These are phyloP conservation scores for Tyrophagus putrescentiae DNA, from an alignment of 1,140 invertebrate genomes.

Conservation along the genomic window DNA sequence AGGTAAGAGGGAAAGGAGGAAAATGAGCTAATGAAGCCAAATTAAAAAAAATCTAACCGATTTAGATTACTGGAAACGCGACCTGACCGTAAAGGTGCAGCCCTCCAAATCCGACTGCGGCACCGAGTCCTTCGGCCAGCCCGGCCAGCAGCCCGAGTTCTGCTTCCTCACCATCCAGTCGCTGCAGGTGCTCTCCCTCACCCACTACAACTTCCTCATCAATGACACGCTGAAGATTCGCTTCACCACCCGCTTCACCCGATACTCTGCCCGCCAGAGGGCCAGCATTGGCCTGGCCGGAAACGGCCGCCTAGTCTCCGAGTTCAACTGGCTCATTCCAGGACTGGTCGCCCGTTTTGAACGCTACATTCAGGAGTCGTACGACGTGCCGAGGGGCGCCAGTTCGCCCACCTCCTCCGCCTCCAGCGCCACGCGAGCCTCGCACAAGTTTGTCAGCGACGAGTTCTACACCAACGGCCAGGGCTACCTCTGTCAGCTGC, in stretches of 20 bases:
- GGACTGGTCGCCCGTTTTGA: conserved; percentile 24
- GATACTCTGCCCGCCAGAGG: not conserved
- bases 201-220: conserved; percentile 19
- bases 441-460: conserved; percentile 20
- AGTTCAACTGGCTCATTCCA: conserved; percentile 25
- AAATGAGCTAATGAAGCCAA: not conserved
- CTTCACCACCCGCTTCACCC: conserved; percentile 15
- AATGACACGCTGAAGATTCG: conserved; percentile 18
- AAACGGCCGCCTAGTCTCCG: conserved; percentile 19
- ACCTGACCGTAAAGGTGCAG: conserved; percentile 4
- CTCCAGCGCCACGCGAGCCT: not conserved
- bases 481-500: conserved; percentile 25
- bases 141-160: conserved; percentile 15
- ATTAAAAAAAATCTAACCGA: not conserved
- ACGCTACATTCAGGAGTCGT: conserved; percentile 10
- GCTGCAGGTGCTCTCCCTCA: conserved; percentile 18
- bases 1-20: too few relatives aligned
- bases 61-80: conserved; percentile 20
- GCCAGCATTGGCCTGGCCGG: conserved; percentile 14
- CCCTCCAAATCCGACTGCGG: conserved; percentile 20
- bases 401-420: not conserved
- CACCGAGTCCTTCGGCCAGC: conserved; percentile 19
- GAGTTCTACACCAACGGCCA: conserved; percentile 26
- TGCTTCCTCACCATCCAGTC: conserved; percentile 21
- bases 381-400: not conserved